Conservation (phyloP, 2,888 invertebrate species). For the Tenthredo mesomela region DNA sequence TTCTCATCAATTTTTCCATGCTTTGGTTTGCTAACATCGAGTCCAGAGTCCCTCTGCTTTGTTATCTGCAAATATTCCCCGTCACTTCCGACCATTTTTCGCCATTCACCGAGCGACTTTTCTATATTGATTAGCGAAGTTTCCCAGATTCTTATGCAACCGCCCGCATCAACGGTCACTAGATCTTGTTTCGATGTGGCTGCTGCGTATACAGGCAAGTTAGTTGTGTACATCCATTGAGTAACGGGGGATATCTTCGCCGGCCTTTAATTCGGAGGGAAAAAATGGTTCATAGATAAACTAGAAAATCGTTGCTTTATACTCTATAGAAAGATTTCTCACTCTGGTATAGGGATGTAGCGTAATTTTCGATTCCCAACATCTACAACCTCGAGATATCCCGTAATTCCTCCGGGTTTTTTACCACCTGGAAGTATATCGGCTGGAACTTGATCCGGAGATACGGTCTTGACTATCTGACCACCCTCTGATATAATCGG, state of each 20-base stretch:
- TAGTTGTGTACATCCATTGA: conserved; percentile 78
- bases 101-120: conserved; percentile 78
- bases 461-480: conserved; percentile 69
- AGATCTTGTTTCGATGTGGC: conserved; percentile 78
- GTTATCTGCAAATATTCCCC: conserved; percentile 86
- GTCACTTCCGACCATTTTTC: conserved; percentile 70
- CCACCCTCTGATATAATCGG: conserved; percentile 70
- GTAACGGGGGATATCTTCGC: conserved; percentile 74
- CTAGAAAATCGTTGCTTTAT: not conserved
- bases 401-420: conserved; percentile 64
- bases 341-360: conserved; percentile 80
- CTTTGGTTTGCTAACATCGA: conserved; percentile 89
- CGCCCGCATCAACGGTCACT: conserved; percentile 81
- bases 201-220: conserved; percentile 77
- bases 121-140: conserved; percentile 77
- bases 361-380: conserved; percentile 77
- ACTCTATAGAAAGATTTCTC: conserved; percentile 60
- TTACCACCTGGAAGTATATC: conserved; percentile 61
- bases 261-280: conserved; percentile 63
- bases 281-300: not conserved
- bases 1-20: conserved; percentile 95
- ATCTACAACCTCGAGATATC: conserved; percentile 81
- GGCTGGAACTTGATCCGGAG: conserved; percentile 63
- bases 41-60: conserved; percentile 84
- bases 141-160: conserved; percentile 81